Evolutionary conservation across 1,140 invertebrate species (phyloP).

Genomic region (Campodea augens): DNA sequence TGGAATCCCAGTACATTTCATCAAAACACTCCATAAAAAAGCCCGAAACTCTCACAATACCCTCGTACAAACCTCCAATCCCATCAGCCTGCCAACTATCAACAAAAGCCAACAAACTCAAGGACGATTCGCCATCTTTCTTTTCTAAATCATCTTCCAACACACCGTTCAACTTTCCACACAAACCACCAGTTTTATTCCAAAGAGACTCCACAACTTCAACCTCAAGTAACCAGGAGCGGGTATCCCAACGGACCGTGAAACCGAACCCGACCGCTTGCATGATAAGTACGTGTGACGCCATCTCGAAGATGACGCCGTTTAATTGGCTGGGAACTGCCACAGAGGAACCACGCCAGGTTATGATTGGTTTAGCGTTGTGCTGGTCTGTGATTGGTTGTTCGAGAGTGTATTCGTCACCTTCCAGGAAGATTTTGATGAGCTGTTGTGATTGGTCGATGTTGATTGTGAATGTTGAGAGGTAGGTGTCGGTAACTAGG

Average conservation of each 20-base stretch:
- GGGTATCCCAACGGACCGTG: conserved; percentile 46
- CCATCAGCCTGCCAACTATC: conserved; percentile 42
- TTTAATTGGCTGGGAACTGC: conserved; percentile 45
- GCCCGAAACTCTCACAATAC: no score
- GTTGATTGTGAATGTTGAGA: conserved; percentile 43
- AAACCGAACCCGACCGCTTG: conserved; percentile 43
- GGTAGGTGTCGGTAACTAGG: conserved; percentile 37
- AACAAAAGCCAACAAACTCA: conserved; percentile 31
- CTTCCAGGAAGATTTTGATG: conserved; percentile 43
- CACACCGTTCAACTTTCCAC: conserved; percentile 53
- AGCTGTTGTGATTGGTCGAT: conserved; percentile 33
- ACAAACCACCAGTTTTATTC: conserved; percentile 60
- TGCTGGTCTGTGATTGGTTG: neutral
- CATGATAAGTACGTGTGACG: conserved; percentile 42
- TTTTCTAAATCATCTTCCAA: conserved; percentile 43
- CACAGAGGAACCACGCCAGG: conserved; percentile 31
- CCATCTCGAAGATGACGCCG: conserved; percentile 43
- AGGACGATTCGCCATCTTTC: conserved; percentile 28
- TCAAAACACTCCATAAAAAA: no score
- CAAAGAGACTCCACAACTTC: conserved; percentile 45
- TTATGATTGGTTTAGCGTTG: conserved; percentile 11
- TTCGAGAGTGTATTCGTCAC: conserved; percentile 35
- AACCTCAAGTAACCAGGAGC: conserved; percentile 36
- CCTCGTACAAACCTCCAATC: conserved; percentile 37
- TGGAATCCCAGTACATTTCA: no score